Conservation (phyloP, 2,113 vertebrate species). For the Bos javanicus region DNA sequence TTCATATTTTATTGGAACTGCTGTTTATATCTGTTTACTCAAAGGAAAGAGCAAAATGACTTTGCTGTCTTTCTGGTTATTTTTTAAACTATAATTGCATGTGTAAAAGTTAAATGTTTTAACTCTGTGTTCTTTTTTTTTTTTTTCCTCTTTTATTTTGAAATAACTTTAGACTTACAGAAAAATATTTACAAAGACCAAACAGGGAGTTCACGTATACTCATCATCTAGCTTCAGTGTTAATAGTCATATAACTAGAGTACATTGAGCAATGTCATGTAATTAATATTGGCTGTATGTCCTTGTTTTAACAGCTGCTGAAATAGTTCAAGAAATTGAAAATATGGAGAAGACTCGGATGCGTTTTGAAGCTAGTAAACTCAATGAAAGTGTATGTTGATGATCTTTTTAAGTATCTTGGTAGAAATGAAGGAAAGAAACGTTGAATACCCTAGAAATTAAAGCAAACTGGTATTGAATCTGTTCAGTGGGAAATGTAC, state of each 20-base stretch:
- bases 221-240: background rate
- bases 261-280: background rate
- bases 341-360: slow-evolving; percentile 87
- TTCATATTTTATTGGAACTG: background rate
- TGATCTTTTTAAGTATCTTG: background rate
- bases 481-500: background rate
- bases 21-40: background rate
- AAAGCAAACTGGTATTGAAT: background rate
- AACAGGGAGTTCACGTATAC: background rate
- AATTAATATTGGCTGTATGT: background rate
- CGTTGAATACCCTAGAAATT: background rate
- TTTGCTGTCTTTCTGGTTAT: background rate
- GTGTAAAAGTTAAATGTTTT: background rate
- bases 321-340: slow-evolving; percentile 92
- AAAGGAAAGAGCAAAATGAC: background rate
- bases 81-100: background rate
- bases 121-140: background rate
- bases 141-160: background rate
- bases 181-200: background rate
- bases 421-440: background rate
- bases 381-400: slow-evolving; percentile 61
- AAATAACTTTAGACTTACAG: background rate
- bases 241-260: background rate
- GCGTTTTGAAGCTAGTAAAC: slow-evolving; percentile 81
- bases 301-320: slow-evolving; percentile 85